phyloP scores from a whole-genome alignment of 2,888 invertebrate species.

The Lasiommata megera region DNA sequence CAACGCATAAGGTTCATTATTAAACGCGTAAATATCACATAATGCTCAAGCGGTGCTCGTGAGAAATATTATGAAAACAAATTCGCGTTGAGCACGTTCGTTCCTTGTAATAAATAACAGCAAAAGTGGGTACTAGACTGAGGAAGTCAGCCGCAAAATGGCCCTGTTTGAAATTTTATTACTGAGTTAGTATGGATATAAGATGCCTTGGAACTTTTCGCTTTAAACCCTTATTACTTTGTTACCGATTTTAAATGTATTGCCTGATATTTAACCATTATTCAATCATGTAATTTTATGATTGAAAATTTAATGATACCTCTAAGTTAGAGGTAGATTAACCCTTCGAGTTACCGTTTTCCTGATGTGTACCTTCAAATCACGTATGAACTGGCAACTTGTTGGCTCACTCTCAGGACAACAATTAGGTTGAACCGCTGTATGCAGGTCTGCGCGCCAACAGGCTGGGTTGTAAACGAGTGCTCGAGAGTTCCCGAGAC shows the following conservation, averaged over 20 bases:
- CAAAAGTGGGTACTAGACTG: conserved; percentile 54
- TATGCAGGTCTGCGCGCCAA: too few species aligned
- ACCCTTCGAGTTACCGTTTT: too few species aligned
- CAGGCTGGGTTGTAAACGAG: too few species aligned
- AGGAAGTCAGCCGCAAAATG: conserved; percentile 60
- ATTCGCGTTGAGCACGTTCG: conserved; percentile 78
- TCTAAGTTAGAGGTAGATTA: too few species aligned
- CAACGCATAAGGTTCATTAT: conserved; percentile 43
- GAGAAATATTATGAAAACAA: conserved; percentile 80
- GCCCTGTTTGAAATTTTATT: conserved; percentile 68
- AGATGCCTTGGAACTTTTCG: conserved; percentile 1
- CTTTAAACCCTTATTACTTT: conserved; percentile 5
- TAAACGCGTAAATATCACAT: conserved; percentile 43
- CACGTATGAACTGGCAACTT: too few species aligned
- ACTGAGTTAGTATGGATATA: conserved; percentile 42
- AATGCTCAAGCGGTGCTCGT: conserved; percentile 55
- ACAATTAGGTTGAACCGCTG: too few species aligned
- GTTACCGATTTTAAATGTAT: neutral
- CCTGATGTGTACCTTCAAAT: too few species aligned
- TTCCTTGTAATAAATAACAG: conserved; percentile 77
- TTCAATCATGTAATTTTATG: too few species aligned
- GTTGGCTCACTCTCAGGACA: too few species aligned
- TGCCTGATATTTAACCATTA: too few species aligned
- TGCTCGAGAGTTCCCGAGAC: too few species aligned
- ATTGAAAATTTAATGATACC: too few species aligned